Base-by-base conservation (phyloP, 2,888 invertebrate species). In the Melanargia galathea region DNA sequence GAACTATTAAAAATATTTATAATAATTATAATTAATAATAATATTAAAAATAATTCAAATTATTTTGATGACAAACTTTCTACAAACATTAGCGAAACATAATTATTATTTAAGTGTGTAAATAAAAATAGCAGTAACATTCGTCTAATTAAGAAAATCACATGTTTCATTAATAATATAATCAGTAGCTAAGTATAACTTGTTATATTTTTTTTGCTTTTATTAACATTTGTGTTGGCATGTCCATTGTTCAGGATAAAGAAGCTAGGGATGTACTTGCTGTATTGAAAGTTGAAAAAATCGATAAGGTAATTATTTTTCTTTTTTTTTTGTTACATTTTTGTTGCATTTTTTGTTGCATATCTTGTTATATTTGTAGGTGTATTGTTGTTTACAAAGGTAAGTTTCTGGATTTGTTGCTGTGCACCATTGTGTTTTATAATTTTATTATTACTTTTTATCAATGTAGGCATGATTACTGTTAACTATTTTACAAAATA, bases 201-300 rank as follows among this genome's bases (percentile, higher is more conserved):
- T 67, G 63, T 61, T 54, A 46, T n/a, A 13, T 18, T 65, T 64
- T 83, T 83, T 83, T 73, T 62, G 87, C 84, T 87, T n/a, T 90
- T 65, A 77, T 79, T 86, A 84, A 84, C 78, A 74, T 76, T 75
- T 79, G 63, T 81, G 73, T 81, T 81, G 79, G 79, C 81, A 79
- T 81, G 78, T 46, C 10, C 20, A 46, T 5, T 40, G 11, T 84
- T 84, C 83, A 90, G 89, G 91, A 89, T 69, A 84, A 84, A 73
- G 87, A 90, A 74, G 77, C 83, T 82, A 92, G 90, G 84, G 92
- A 92, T 80, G 84, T 92, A 71, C 82, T 92, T 75, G 92, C 92
- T 72, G 91, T 92, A 62, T 87, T 92, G 85, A 92, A 92, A 91
- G 87, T 92, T 85, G 92, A 92, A 76, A 88, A 91, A 81, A 84